Base-by-base conservation (phyloP, 2,797 vertebrate genomes). In the Cossypha polioptera region DNA sequence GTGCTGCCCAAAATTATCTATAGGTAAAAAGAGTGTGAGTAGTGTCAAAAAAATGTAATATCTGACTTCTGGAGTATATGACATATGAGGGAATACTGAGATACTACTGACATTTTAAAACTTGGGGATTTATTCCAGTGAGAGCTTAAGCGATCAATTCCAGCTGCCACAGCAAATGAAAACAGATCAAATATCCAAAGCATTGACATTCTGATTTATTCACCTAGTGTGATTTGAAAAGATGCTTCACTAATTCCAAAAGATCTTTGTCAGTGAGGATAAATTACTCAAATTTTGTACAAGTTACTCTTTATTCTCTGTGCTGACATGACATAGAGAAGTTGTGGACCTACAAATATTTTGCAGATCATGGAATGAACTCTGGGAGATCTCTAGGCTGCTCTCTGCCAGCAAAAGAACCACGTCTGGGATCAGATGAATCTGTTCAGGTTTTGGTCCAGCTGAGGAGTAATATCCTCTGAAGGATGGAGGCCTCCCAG, bases 51-150 rank as follows among this genome's bases (percentile, higher is more conserved):
- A 38, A 29, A 45, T 0, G 2, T 9, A 40, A 22, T 38, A 17
- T 57, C 6, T 48, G 42, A 38, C 24, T n/a, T 67, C 4, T 5
- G 29, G 42, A 14, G 9, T 22, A 15, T 8, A 15, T 40, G 62
- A 38, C 0, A 0, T n/a, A 57, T 1, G 1, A 48, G 18, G 14
- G 28, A 15, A 57, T n/a, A 8, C 22, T 38, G 61, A 55, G 28
- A 38, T 21, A n/a, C 14, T 48, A 48, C 29, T 57, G 10, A 9
- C 1, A 11, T 38, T 66, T 26, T 57, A 4, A 35, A 40, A 33
- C 8, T 40, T 72, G 10, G 15, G 43, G 8, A 28, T 42, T 76
- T 33, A 59, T 81, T 74, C 29, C 11, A 12, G 4, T 7, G 29
- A 87, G 31, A 75, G 4, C 13, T 84, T 58, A 18, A 58, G 8